Percentiles rank a stretch among this genome's conserved stretches.
phyloP scores from a whole-genome alignment of 2,888 invertebrate genomes.

The Drosophila lacicola region DNA sequence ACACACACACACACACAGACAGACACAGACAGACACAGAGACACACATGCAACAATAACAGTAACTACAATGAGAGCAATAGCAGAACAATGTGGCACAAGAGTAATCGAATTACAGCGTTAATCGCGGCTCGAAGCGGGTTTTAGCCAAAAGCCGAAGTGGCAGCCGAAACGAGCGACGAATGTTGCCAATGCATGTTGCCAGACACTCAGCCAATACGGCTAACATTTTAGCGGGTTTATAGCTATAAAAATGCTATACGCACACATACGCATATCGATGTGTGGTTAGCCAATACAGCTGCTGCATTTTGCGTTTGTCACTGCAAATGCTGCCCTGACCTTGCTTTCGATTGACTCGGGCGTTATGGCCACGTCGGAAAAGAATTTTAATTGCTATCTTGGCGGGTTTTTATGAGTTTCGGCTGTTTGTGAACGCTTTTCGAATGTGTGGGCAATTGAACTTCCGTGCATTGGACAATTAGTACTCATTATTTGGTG shows the following conservation, averaged over 20 bases:
- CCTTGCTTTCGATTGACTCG: constrained; percentile 71
- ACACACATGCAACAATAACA: constrained; percentile 36
- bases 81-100: constrained; percentile 75
- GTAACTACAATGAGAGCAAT: constrained; percentile 59
- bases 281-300: constrained; percentile 10
- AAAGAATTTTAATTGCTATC: constrained; percentile 64
- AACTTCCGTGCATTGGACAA: constrained; percentile 70
- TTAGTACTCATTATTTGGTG: constrained; percentile 72
- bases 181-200: constrained; percentile 62
- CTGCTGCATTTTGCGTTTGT: constrained; percentile 59
- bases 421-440: constrained; percentile 26
- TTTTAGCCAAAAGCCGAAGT: constrained; percentile 67
- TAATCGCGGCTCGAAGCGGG: constrained; percentile 76
- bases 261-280: constrained; percentile 1
- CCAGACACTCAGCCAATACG: constrained; percentile 28
- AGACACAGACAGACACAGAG: constrained; percentile 2
- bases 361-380: constrained; percentile 37
- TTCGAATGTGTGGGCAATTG: constrained; percentile 36
- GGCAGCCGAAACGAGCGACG: constrained; percentile 32
- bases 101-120: constrained; percentile 79
- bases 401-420: constrained; percentile 30
- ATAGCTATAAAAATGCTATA: constrained; percentile 24
- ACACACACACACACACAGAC: constrained; percentile 19
- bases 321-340: constrained; percentile 65
- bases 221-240: constrained; percentile 43